Evolutionary conservation across 2,797 vertebrate species (phyloP).

Genomic region (Gadopsis bispinosus): DNA sequence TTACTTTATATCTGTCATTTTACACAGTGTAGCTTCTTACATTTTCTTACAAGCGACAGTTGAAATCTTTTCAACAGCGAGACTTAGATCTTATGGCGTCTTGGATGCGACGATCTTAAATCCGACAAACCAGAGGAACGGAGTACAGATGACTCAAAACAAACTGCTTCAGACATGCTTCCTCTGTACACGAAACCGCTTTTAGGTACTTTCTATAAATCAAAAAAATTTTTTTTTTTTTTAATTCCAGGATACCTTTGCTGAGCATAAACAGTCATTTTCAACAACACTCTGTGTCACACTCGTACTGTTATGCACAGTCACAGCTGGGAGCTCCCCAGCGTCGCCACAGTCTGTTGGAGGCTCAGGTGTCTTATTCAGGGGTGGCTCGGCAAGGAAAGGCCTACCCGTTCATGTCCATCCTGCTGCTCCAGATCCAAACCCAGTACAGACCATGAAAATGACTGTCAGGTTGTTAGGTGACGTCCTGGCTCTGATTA

Average conservation of each 20-base stretch:
- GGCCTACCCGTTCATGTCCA: not conserved
- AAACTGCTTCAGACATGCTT: not conserved
- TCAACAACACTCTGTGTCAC: not conserved
- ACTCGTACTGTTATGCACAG: not conserved
- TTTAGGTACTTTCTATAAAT: conserved; percentile 7
- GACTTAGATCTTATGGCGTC: not conserved
- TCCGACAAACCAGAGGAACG: too few species aligned
- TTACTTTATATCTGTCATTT: not conserved
- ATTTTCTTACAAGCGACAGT: not conserved
- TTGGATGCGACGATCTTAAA: not conserved
- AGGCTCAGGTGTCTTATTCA: not conserved
- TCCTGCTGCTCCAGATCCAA: not conserved
- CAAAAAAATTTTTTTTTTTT: too few species aligned
- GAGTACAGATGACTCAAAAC: not conserved
- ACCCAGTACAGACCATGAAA: not conserved
- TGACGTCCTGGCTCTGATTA: conserved; percentile 38
- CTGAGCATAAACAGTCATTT: not conserved
- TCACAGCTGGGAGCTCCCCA: not conserved
- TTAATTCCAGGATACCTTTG: not conserved
- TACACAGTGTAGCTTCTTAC: not conserved
- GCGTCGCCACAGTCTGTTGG: not conserved
- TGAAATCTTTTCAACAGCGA: not conserved
- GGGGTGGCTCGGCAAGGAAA: not conserved
- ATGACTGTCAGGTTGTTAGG: conserved; percentile 8
- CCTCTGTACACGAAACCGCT: not conserved